Evolutionary conservation across 2,113 vertebrate species (phyloP).

Genomic region (Cacatua alba): DNA sequence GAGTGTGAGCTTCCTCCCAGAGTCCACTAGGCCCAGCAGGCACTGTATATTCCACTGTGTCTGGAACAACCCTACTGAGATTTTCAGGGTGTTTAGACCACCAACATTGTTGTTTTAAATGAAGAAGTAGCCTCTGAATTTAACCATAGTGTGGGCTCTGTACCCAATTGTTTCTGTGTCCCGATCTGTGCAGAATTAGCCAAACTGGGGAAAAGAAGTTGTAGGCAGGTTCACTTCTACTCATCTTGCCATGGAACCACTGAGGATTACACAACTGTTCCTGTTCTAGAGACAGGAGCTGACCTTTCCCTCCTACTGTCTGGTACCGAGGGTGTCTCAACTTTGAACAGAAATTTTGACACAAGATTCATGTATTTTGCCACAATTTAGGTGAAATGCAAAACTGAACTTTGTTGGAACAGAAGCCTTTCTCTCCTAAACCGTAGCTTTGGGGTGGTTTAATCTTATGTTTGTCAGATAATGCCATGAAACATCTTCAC

Average conservation of each 20-base stretch:
- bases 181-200: background rate
- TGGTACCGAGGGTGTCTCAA: constrained; percentile 29
- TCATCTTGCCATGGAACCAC: background rate
- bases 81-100: background rate
- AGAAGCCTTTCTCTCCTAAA: background rate
- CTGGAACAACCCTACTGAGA: background rate
- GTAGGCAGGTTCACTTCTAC: background rate
- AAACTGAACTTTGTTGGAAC: background rate
- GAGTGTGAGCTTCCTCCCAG: background rate
- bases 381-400: background rate
- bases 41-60: background rate
- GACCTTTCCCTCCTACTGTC: constrained; percentile 48
- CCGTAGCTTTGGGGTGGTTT: background rate
- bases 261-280: constrained; percentile 30
- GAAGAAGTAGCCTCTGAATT: background rate
- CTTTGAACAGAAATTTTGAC: constrained; percentile 18
- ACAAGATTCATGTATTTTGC: background rate
- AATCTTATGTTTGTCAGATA: background rate
- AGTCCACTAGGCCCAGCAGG: background rate
- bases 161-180: background rate
- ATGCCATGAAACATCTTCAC: background rate
- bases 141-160: background rate
- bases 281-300: background rate
- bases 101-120: background rate
- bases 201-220: background rate